phyloP scores from a whole-genome alignment of 2,888 invertebrate genomes.

The Desoria tigrina region DNA sequence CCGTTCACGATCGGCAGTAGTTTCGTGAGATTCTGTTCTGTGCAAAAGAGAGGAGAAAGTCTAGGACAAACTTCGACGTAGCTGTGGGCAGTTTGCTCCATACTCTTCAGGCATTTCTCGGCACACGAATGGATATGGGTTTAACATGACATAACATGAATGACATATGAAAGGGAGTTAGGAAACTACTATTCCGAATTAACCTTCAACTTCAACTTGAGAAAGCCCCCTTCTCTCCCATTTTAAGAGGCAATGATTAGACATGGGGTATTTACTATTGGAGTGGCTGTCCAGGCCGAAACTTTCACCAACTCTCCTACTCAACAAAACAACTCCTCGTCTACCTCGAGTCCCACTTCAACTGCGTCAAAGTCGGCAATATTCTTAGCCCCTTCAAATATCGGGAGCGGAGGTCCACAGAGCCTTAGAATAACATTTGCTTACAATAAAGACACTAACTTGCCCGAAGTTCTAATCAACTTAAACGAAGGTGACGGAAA shows the following conservation, averaged over 20 bases:
- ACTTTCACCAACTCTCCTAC: constrained; percentile 7
- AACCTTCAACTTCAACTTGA: constrained; percentile 19
- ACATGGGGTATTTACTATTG: constrained; percentile 4
- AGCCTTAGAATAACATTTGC: constrained; percentile 6
- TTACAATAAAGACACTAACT: constrained; percentile 13
- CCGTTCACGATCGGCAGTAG: too few species aligned
- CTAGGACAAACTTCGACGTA: too few species aligned
- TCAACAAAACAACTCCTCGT: not conserved
- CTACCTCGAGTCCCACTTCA: not conserved
- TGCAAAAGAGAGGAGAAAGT: too few species aligned
- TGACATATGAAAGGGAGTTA: too few species aligned
- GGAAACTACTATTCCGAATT: too few species aligned
- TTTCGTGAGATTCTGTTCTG: too few species aligned
- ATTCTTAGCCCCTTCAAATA: not conserved
- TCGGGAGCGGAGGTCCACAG: not conserved
- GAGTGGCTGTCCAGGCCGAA: constrained; percentile 11
- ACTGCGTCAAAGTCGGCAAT: constrained; percentile 9
- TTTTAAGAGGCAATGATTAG: not conserved
- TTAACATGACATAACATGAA: too few species aligned
- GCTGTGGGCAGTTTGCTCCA: too few species aligned
- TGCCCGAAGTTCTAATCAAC: constrained; percentile 8
- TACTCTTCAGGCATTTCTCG: too few species aligned
- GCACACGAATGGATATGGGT: too few species aligned
- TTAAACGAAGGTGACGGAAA: not conserved
- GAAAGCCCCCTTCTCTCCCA: not conserved